Conservation (phyloP, 2,113 vertebrate genomes). For the Centropus bengalensis region DNA sequence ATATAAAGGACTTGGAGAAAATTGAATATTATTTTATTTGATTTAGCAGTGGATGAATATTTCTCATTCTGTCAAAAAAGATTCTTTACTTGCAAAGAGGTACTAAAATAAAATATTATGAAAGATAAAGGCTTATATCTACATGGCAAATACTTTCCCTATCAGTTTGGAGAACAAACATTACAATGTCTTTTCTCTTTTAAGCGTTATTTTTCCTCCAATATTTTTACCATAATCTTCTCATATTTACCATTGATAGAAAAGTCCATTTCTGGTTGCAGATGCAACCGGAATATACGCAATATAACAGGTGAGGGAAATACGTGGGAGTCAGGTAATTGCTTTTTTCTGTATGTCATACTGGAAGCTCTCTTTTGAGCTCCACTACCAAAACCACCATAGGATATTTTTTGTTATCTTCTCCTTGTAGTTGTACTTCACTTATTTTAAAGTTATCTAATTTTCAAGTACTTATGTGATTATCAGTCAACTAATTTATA, state of each 20-base stretch:
- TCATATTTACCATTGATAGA: background rate
- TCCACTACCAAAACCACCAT: background rate
- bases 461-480: background rate
- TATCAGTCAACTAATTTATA: background rate
- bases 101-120: slow-evolving; percentile 31
- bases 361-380: background rate
- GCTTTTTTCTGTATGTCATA: background rate
- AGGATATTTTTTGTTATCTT: background rate
- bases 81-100: slow-evolving; percentile 20
- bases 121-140: slow-evolving; percentile 29
- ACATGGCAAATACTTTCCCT: slow-evolving; percentile 16
- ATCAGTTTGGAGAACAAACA: background rate
- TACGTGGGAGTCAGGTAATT: background rate
- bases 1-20: background rate
- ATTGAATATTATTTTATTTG: background rate
- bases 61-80: slow-evolving; percentile 52
- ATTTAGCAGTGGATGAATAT: slow-evolving; percentile 45
- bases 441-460: background rate
- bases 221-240: background rate
- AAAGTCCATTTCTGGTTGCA: background rate
- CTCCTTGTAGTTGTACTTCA: background rate
- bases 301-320: background rate
- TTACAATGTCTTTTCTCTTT: background rate
- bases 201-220: background rate
- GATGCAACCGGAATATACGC: background rate